Percentiles rank a stretch among this genome's conserved stretches.
These are phyloP conservation scores for Leguminivora glycinivorella DNA, from an alignment of 1,140 invertebrate species.

Conservation along the genomic window DNA sequence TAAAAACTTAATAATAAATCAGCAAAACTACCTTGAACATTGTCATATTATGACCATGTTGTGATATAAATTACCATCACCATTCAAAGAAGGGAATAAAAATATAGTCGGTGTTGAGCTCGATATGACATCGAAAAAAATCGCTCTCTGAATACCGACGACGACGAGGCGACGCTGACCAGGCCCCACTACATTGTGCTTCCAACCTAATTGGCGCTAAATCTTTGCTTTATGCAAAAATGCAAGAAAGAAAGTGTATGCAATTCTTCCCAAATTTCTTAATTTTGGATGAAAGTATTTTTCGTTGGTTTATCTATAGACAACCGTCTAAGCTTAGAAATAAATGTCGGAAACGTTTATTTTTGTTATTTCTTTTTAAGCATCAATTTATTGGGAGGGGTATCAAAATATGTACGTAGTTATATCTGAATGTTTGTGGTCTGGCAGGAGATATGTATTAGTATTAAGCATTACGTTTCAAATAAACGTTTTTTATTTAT, in stretches of 20 bases:
- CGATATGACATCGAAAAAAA: conserved; percentile 40
- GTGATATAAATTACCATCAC: too few relatives aligned
- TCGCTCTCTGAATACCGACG: conserved; percentile 51
- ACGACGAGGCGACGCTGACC: conserved; percentile 50
- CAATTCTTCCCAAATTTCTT: conserved; percentile 36
- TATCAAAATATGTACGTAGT: too few relatives aligned
- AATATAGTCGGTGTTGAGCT: conserved; percentile 4
- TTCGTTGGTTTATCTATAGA: conserved; percentile 12
- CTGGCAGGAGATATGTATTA: too few relatives aligned
- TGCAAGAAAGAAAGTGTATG: conserved; percentile 41
- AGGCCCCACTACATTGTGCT: conserved; percentile 45
- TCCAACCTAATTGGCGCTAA: conserved; percentile 61
- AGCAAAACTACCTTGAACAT: too few relatives aligned
- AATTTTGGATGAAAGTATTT: conserved; percentile 30
- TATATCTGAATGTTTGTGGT: too few relatives aligned
- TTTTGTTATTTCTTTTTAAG: too few relatives aligned
- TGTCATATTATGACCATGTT: too few relatives aligned
- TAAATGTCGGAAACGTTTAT: background rate
- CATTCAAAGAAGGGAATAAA: conserved; percentile 22
- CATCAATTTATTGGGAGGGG: too few relatives aligned
- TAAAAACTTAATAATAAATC: too few relatives aligned
- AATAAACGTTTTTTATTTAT: too few relatives aligned
- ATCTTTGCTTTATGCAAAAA: conserved; percentile 52
- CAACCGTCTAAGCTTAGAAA: background rate
- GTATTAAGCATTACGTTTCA: too few relatives aligned